Conservation (phyloP, 2,113 vertebrate species). For the Leuciscus idus region DNA sequence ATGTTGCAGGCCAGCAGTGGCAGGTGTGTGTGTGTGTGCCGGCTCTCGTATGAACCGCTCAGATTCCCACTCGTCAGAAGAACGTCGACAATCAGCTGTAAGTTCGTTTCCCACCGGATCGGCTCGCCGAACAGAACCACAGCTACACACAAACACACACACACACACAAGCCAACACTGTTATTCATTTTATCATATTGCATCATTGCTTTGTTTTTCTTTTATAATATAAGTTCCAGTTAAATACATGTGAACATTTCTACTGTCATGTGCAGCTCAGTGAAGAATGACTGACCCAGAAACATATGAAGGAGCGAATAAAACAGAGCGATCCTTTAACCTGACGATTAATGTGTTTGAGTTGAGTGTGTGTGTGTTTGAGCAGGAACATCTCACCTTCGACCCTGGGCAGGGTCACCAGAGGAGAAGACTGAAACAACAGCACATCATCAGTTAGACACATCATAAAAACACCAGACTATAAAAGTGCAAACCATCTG, state of each 20-base stretch:
- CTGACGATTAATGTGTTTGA: too few species aligned
- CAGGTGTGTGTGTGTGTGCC: slow-evolving; percentile 72
- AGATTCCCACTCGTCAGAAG: slow-evolving; percentile 85
- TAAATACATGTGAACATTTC: too few species aligned
- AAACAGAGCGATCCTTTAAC: too few species aligned
- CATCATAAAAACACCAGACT: not conserved
- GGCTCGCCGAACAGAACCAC: slow-evolving; percentile 89
- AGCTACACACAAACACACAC: slow-evolving; percentile 63
- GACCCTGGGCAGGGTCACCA: slow-evolving; percentile 78
- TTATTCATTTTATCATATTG: too few species aligned
- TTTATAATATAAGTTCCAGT: too few species aligned
- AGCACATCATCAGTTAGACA: not conserved
- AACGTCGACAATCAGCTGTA: slow-evolving; percentile 87
- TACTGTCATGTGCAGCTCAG: too few species aligned
- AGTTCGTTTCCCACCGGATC: slow-evolving; percentile 88
- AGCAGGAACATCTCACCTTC: slow-evolving; percentile 76
- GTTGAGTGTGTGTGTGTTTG: too few species aligned
- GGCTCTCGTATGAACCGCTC: slow-evolving; percentile 66
- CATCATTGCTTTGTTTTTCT: too few species aligned
- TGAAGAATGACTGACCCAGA: too few species aligned
- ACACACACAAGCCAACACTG: not conserved
- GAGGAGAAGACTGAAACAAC: slow-evolving; percentile 75
- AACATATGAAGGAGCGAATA: too few species aligned
- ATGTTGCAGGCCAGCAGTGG: slow-evolving; percentile 88
- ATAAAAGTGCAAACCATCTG: not conserved